phyloP scores from a whole-genome alignment of 2,797 vertebrate species.

The Gallirallus australis region DNA sequence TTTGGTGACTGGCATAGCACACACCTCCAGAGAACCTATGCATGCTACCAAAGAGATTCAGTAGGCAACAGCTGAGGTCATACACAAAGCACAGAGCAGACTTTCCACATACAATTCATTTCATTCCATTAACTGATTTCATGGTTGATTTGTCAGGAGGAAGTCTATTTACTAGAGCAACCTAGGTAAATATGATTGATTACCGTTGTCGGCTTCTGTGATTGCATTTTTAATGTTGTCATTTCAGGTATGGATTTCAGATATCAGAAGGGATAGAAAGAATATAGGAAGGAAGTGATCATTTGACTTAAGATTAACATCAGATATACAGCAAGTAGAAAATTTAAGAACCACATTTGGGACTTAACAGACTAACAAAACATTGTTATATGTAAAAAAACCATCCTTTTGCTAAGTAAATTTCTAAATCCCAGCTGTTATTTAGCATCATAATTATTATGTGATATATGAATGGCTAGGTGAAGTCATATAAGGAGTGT shows the following conservation, averaged over 20 bases:
- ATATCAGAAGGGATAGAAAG: neutral
- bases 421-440: neutral
- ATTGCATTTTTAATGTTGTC: neutral
- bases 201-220: neutral
- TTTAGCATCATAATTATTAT: neutral
- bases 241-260: neutral
- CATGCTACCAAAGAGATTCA: neutral
- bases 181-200: neutral
- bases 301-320: neutral
- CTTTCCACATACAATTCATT: neutral
- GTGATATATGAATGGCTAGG: neutral
- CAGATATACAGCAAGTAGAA: neutral
- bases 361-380: neutral
- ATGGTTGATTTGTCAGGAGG: neutral
- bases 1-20: neutral
- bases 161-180: neutral
- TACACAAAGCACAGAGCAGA: neutral
- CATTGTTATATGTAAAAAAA: neutral
- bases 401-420: neutral
- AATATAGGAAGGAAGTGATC: neutral
- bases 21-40: neutral
- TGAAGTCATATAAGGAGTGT: neutral
- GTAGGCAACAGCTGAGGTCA: neutral
- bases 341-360: neutral
- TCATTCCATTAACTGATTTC: conserved; percentile 4